Base-by-base conservation (phyloP, 2,797 vertebrate species). In the Clarias platycephalus region DNA sequence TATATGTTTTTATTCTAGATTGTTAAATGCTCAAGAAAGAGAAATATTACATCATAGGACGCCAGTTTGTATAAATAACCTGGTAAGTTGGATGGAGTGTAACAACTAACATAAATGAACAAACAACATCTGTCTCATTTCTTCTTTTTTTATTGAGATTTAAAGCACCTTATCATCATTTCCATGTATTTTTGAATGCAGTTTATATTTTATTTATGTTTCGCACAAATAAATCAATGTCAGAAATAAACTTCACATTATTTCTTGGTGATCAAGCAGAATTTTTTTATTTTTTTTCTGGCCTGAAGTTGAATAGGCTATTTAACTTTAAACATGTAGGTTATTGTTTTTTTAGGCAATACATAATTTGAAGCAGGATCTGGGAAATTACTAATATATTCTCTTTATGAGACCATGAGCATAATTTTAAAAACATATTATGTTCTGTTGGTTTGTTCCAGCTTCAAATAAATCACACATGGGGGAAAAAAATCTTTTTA, bases 211-310 rank as follows among this genome's bases (percentile, higher is more conserved):
- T 9, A 53, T 79, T 79, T 26, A 20, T 44, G 24, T 79, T 62
- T 10, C 2, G 24, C 24, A 63, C 77, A 62, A 77, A 37, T 40
- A 49, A 53, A 62, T 66, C 62, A 20, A 78, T 87, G 91, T 87
- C 84, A 88, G 80, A 90, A 89, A 88, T 93, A 92, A 90, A 91
- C 57, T 84, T 12, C 91, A 89, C 63, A 26, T 68, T 71, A 63
- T 63, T 78, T 91, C 89, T 92, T 87, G 91, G 12, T 66, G 62
- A 22, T 77, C 22, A 44, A 66, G 55, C 66, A 74, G 24, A 79
- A 62, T 8, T 40, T 0, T 24, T n/a, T n/a, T n/a, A n/a, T 62
- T 57, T 60, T 37, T 68, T 22, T 49, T 57, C n/a, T 49, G 77
- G 77, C n/a, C 58, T 13, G 8, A 44, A 78, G 40, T 49, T 71